Percentiles rank a stretch among this genome's conserved stretches.
These are phyloP conservation scores for Torymus tubicola DNA, from an alignment of 2,888 invertebrate genomes.

Conservation along the genomic window DNA sequence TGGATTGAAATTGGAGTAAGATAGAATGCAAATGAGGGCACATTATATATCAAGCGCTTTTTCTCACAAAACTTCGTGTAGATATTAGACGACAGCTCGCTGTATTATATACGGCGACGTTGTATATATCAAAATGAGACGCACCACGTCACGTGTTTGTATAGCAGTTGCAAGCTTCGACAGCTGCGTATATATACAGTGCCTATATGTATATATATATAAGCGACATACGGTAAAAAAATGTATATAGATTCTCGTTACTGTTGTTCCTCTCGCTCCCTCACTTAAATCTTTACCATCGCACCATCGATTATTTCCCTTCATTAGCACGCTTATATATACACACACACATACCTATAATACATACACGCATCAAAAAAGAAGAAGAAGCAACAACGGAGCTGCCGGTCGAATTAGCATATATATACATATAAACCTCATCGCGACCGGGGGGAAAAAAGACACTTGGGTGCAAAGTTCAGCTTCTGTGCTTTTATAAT, in stretches of 20 bases:
- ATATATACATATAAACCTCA: no score
- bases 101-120: no score
- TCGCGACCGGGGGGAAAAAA: no score
- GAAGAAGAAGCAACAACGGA: not conserved
- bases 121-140: no score
- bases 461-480: slow-evolving; percentile 31
- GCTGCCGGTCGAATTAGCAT: no score
- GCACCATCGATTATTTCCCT: slow-evolving; percentile 19
- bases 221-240: slow-evolving; percentile 6
- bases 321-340: not conserved
- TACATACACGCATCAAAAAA: not conserved
- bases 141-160: not conserved
- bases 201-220: not conserved
- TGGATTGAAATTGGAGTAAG: no score
- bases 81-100: no score
- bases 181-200: not conserved
- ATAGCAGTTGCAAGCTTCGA: not conserved
- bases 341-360: no score
- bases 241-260: not conserved
- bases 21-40: no score
- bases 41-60: no score
- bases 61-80: no score
- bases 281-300: slow-evolving; percentile 21
- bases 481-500: not conserved
- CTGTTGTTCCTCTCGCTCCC: not conserved